These are phyloP conservation scores for Drosophila serrata DNA, from an alignment of 1,140 invertebrate species.

Conservation along the genomic window DNA sequence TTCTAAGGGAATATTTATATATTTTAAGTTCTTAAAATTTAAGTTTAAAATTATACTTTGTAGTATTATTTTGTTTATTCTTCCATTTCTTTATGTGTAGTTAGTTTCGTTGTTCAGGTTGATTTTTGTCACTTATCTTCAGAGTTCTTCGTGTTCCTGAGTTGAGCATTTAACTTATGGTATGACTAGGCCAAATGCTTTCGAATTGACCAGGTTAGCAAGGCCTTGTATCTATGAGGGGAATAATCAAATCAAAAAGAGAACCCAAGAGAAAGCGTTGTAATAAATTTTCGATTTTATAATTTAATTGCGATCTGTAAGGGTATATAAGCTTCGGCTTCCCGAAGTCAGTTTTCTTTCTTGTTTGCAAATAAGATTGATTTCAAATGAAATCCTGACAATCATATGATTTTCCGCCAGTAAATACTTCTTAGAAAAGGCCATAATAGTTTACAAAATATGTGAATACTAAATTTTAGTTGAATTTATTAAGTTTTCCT, in stretches of 20 bases:
- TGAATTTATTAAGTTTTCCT: neutral
- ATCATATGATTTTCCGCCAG: neutral
- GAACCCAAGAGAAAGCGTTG: neutral
- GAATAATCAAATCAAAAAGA: neutral
- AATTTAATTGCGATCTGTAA: too few relatives aligned
- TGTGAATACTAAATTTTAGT: too few relatives aligned
- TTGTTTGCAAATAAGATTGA: too few relatives aligned
- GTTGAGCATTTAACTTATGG: neutral
- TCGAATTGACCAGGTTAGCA: slow-evolving; percentile 16
- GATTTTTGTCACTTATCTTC: slow-evolving; percentile 27
- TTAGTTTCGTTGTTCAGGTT: neutral
- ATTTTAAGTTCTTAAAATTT: neutral
- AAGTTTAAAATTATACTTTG: neutral
- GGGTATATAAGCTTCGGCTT: too few relatives aligned
- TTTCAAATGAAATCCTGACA: neutral
- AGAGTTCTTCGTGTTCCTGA: neutral
- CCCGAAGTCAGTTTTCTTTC: too few relatives aligned
- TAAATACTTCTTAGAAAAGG: neutral
- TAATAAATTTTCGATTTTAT: neutral
- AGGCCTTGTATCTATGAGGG: neutral
- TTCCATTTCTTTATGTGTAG: neutral
- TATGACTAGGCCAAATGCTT: slow-evolving; percentile 38
- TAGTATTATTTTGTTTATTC: neutral
- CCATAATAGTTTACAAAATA: neutral
- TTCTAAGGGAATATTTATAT: too few relatives aligned